Evolutionary conservation across 2,888 invertebrate genomes (phyloP).

Genomic region (Drosophila antonietae): DNA sequence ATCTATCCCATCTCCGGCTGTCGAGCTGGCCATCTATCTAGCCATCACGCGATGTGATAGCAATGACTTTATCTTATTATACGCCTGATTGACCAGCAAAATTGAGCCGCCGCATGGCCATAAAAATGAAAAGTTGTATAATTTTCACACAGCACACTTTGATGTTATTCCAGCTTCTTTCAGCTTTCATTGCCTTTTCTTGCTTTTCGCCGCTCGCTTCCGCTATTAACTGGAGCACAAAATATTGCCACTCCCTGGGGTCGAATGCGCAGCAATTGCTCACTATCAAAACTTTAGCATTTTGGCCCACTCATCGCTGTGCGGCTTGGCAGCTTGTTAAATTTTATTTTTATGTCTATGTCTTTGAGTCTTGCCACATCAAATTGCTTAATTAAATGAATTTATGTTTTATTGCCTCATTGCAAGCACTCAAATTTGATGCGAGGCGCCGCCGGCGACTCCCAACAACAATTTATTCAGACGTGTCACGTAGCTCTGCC

Average conservation of each 20-base stretch:
- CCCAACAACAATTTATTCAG: conserved; percentile 53
- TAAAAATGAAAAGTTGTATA: conserved; percentile 70
- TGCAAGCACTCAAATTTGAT: conserved; percentile 59
- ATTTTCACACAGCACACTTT: conserved; percentile 54
- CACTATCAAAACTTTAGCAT: conserved; percentile 58
- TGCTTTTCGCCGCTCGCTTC: background rate
- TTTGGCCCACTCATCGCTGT: background rate
- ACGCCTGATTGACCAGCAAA: conserved; percentile 70
- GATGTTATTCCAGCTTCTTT: conserved; percentile 2
- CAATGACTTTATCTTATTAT: conserved; percentile 72
- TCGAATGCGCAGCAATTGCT: conserved; percentile 67
- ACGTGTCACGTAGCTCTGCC: conserved; percentile 64
- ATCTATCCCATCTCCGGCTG: conserved; percentile 17
- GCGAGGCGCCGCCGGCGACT: conserved; percentile 19
- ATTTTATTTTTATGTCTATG: conserved; percentile 59
- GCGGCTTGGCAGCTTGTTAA: conserved; percentile 40
- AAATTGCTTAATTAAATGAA: conserved; percentile 78
- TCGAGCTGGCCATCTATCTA: conserved; percentile 4
- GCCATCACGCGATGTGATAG: conserved; percentile 42
- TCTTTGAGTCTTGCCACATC: conserved; percentile 51
- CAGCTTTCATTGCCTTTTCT: background rate
- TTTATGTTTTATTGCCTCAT: conserved; percentile 68
- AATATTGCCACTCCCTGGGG: conserved; percentile 67
- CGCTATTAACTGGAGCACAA: conserved; percentile 56
- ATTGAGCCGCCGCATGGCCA: conserved; percentile 58